phyloP scores from a whole-genome alignment of 2,113 vertebrate species.

The Tragelaphus imberbis region DNA sequence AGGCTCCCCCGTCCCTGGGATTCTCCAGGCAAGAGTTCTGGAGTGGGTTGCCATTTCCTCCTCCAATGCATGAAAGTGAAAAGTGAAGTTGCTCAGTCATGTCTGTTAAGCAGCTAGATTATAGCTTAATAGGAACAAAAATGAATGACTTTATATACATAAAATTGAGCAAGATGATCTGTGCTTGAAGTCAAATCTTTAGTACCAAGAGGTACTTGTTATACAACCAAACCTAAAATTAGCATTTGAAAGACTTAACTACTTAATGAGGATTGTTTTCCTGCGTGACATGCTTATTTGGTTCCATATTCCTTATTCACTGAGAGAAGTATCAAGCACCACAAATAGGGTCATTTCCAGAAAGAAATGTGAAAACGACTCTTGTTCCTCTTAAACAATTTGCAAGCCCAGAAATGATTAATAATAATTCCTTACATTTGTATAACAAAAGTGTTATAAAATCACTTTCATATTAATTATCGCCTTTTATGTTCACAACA shows the following conservation, averaged over 20 bases:
- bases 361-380: neutral
- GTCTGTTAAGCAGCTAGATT: neutral
- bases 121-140: neutral
- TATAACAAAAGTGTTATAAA: conserved; percentile 25
- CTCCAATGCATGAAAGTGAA: no score
- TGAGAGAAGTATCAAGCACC: neutral
- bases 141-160: neutral
- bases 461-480: conserved; percentile 33
- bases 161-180: neutral
- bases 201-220: neutral
- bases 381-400: neutral
- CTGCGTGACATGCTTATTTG: neutral
- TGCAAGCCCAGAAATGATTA: neutral
- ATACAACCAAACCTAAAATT: neutral
- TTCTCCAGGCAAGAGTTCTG: no score
- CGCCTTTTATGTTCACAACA: neutral
- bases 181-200: neutral
- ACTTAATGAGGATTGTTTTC: neutral
- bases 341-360: neutral
- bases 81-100: no score
- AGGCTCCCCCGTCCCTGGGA: no score
- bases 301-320: neutral
- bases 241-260: neutral
- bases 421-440: conserved; percentile 5
- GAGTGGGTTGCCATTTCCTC: no score